These are phyloP conservation scores for Plecotus auritus DNA, from an alignment of 2,113 vertebrate species.

Conservation along the genomic window DNA sequence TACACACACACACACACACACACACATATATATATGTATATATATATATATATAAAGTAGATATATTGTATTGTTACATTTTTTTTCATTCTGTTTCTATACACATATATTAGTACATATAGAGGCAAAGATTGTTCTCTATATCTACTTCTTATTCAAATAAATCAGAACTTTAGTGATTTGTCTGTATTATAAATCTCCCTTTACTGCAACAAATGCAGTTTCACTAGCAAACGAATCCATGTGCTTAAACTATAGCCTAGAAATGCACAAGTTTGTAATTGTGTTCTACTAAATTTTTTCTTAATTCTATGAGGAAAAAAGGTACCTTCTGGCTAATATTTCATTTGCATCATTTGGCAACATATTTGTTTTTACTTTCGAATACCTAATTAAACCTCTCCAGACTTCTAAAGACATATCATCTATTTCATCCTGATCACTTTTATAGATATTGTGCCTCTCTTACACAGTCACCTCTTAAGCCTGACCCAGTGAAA, in stretches of 20 bases:
- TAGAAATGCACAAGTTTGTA: background rate
- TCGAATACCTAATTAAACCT: conserved; percentile 73
- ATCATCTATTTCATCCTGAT: conserved; percentile 61
- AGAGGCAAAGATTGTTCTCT: background rate
- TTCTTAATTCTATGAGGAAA: background rate
- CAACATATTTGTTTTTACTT: conserved; percentile 57
- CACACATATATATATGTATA: background rate
- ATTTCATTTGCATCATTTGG: conserved; percentile 46
- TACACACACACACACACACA: too few relatives aligned
- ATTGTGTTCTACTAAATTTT: background rate
- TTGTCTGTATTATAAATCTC: background rate
- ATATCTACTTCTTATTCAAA: background rate
- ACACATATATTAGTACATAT: background rate
- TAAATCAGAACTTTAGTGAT: background rate
- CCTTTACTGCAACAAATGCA: background rate
- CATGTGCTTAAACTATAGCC: background rate
- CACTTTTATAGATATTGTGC: conserved; percentile 6
- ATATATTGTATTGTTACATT: background rate
- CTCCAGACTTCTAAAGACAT: conserved; percentile 60
- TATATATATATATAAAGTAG: background rate
- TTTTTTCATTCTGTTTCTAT: background rate
- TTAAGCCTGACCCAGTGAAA: conserved; percentile 66
- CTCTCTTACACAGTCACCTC: conserved; percentile 55
- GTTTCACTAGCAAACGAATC: background rate
- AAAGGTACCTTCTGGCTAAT: conserved; percentile 6